Conservation (phyloP, 2,113 vertebrate species). For the Bambusicola thoracicus region DNA sequence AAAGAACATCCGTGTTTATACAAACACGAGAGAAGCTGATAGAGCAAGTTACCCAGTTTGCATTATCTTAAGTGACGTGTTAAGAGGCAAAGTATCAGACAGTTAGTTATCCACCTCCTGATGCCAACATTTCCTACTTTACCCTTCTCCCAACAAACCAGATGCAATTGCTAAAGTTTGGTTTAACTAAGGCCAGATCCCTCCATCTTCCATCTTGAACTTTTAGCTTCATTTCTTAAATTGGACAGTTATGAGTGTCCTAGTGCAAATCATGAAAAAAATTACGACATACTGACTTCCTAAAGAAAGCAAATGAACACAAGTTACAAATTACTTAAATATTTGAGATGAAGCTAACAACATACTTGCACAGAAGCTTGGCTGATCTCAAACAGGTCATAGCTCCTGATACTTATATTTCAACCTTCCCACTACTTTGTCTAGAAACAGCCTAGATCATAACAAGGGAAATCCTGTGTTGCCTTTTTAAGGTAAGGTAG, state of each 20-base stretch:
- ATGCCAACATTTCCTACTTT: background rate
- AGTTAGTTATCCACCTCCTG: background rate
- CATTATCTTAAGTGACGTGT: background rate
- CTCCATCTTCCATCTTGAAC: background rate
- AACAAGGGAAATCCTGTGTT: background rate
- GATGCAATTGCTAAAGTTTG: background rate
- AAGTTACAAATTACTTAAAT: background rate
- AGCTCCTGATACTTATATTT: background rate
- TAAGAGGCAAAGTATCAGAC: background rate
- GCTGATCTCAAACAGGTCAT: background rate
- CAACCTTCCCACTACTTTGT: background rate
- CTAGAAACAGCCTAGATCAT: background rate
- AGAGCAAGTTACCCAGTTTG: background rate
- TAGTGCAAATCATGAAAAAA: conserved; percentile 22
- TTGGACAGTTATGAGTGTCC: background rate
- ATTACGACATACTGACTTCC: background rate
- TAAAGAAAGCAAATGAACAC: background rate
- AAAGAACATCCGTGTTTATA: background rate
- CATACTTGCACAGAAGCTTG: background rate
- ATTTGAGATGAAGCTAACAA: conserved; percentile 13
- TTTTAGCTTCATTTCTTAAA: background rate
- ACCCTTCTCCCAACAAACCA: background rate
- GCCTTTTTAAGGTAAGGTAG: background rate
- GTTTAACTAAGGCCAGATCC: background rate
- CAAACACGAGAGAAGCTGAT: background rate